A percentile compares a stretch with the other conserved stretches of the same genome.
These are phyloP conservation scores for Threskiornis aethiopicus DNA, from an alignment of 2,797 vertebrate species.

Conservation along the genomic window DNA sequence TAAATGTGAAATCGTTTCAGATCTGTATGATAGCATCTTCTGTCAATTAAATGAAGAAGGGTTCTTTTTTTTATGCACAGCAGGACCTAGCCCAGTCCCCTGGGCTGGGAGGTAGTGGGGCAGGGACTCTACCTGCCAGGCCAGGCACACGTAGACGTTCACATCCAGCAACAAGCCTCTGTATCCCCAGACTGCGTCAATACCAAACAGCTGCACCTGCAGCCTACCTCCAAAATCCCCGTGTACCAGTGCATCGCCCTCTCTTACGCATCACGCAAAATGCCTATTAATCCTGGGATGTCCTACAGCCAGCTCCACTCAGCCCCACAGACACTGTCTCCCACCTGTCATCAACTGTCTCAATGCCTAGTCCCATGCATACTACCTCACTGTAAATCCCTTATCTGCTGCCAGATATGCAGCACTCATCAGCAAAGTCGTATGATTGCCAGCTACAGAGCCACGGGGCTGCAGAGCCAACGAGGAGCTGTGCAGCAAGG, in stretches of 20 bases:
- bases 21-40: neutral
- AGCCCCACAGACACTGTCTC: neutral
- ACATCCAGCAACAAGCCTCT: neutral
- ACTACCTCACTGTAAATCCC: neutral
- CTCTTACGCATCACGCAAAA: neutral
- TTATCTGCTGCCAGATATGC: neutral
- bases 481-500: neutral
- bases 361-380: accelerated
- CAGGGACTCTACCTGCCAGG: neutral
- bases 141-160: neutral
- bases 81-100: neutral
- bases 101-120: neutral
- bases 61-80: neutral
- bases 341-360: neutral
- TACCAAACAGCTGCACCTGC: neutral
- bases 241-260: neutral
- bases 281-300: neutral
- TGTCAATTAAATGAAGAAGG: neutral
- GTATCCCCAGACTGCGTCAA: neutral
- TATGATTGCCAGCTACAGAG: neutral
- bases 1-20: neutral
- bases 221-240: neutral
- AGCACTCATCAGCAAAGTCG: neutral
- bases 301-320: neutral
- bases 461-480: neutral